Percentiles rank a stretch among this genome's conserved stretches.
Conservation (phyloP, 2,888 invertebrate species). For the Oligia fasciuncula region DNA sequence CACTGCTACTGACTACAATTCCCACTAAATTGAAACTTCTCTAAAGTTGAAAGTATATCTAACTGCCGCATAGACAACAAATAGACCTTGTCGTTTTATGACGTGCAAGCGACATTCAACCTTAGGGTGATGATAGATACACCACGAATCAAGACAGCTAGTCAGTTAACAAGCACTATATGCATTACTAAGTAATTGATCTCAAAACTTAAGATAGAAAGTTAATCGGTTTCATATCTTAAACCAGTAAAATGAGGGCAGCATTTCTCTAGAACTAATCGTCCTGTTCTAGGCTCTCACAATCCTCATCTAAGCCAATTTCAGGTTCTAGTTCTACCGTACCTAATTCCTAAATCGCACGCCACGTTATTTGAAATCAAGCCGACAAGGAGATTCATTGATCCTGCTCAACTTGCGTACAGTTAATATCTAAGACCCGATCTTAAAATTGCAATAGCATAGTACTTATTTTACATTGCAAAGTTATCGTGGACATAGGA, state of each 20-base stretch:
- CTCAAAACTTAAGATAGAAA: conserved; percentile 25
- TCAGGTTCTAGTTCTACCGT: conserved; percentile 41
- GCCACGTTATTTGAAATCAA: conserved; percentile 42
- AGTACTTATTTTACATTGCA: conserved; percentile 59
- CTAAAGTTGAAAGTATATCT: background rate
- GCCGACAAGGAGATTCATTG: conserved; percentile 52
- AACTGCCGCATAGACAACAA: background rate
- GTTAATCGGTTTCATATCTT: conserved; percentile 32
- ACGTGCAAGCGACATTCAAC: background rate
- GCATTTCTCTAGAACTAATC: conserved; percentile 37
- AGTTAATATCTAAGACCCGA: conserved; percentile 54
- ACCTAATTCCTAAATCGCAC: conserved; percentile 36
- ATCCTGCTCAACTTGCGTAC: conserved; percentile 48
- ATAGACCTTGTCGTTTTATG: background rate
- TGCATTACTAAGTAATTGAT: conserved; percentile 5
- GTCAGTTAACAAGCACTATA: background rate
- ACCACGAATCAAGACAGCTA: background rate
- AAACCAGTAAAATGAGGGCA: conserved; percentile 11
- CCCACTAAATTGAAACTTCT: background rate
- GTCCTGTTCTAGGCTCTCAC: conserved; percentile 11
- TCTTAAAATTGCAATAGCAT: conserved; percentile 55
- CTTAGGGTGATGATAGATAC: background rate
- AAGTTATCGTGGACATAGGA: conserved; percentile 40
- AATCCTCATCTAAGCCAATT: conserved; percentile 14
- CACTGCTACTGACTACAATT: background rate